Percentiles rank a stretch among this genome's conserved stretches.
phyloP scores from a whole-genome alignment of 2,888 invertebrate genomes.

The Limnephilus auricula region DNA sequence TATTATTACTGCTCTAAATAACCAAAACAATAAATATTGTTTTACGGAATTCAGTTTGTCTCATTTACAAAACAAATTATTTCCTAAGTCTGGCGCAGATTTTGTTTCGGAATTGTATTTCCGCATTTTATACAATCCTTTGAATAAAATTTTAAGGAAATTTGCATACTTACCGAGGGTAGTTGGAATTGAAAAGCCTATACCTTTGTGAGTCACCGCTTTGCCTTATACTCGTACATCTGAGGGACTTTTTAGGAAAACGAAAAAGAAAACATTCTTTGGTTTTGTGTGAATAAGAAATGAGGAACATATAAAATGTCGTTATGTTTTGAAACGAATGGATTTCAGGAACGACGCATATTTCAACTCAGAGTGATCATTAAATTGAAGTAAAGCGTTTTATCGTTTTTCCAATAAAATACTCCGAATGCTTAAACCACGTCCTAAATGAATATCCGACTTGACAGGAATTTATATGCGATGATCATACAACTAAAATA shows the following conservation, averaged over 20 bases:
- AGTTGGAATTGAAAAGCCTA: constrained; percentile 33
- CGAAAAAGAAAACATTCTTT: constrained; percentile 7
- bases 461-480: not conserved
- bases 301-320: not conserved
- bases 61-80: constrained; percentile 31
- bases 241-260: constrained; percentile 8
- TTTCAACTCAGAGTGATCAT: not conserved
- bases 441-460: not conserved
- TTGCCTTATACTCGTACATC: constrained; percentile 12
- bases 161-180: constrained; percentile 47
- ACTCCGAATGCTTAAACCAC: not conserved
- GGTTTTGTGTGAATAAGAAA: constrained; percentile 12
- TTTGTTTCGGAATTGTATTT: constrained; percentile 28
- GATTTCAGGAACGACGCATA: not conserved
- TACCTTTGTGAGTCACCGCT: constrained; percentile 36
- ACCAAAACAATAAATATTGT: not conserved
- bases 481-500: not conserved
- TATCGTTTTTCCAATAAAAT: not conserved
- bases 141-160: constrained; percentile 53
- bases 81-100: constrained; percentile 26
- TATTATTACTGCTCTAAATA: not conserved
- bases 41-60: constrained; percentile 19
- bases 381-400: not conserved
- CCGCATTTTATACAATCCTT: constrained; percentile 45
- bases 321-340: not conserved